A percentile compares a stretch with the other conserved stretches of the same genome.
phyloP scores from a whole-genome alignment of 2,888 invertebrate genomes.

The Cynaeus angustus region DNA sequence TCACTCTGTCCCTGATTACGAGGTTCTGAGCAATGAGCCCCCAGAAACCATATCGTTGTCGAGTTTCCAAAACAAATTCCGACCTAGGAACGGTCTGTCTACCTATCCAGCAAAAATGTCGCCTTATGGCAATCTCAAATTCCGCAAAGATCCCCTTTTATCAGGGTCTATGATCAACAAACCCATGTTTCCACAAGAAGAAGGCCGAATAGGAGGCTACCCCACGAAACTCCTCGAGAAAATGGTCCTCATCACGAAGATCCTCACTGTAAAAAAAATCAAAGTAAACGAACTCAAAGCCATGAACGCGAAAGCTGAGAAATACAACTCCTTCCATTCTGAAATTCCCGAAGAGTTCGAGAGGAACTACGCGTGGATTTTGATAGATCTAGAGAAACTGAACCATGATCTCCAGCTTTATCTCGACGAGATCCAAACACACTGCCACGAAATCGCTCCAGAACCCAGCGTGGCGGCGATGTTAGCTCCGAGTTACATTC shows the following conservation, averaged over 20 bases:
- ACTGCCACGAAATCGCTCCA: conserved; percentile 90
- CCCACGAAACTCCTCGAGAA: conserved; percentile 89
- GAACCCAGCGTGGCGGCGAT: conserved; percentile 90
- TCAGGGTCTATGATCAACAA: conserved; percentile 71
- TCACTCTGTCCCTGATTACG: conserved; percentile 96
- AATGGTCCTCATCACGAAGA: conserved; percentile 90
- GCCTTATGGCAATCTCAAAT: conserved; percentile 66
- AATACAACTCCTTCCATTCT: conserved; percentile 86
- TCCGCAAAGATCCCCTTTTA: conserved; percentile 83
- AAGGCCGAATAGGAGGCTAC: conserved; percentile 84
- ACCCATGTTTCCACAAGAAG: conserved; percentile 64
- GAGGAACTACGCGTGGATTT: conserved; percentile 88
- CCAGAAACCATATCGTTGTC: conserved; percentile 92
- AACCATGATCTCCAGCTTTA: conserved; percentile 91
- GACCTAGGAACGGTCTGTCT: conserved; percentile 78
- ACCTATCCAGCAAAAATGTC: conserved; percentile 73
- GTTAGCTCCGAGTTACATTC: conserved; percentile 90
- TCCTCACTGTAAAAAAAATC: conserved; percentile 85
- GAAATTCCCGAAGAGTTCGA: conserved; percentile 91
- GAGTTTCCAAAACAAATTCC: conserved; percentile 87
- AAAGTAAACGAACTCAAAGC: conserved; percentile 87
- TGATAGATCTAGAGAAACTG: conserved; percentile 92
- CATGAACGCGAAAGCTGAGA: conserved; percentile 94
- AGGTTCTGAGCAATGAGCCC: conserved; percentile 94
- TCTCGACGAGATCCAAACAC: conserved; percentile 88